Base-by-base conservation (phyloP, 2,888 invertebrate species). In the Drosophila neonasuta region DNA sequence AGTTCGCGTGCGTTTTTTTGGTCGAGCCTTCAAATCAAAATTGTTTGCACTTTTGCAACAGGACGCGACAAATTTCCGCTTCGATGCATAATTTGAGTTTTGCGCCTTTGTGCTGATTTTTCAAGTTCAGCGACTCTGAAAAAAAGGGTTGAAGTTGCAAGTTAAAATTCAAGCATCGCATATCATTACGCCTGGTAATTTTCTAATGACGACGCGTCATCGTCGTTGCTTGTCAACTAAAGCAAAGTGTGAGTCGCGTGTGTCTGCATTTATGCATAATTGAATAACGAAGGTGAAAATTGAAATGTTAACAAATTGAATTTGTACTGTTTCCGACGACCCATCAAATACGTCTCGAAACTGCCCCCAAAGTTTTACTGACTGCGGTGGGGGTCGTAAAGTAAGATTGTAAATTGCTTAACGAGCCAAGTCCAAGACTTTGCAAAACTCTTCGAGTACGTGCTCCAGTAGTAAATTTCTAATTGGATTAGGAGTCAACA, bases 241-340 rank as follows among this genome's bases (percentile, higher is more conserved):
- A 24, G 32, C 15, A 11, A 41, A 32, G 78, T 58, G 78, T 61
- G 67, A 49, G 68, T 20, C 58, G 69, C 68, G 77, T 72, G 80
- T 72, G 72, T 65, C 59, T 64, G 74, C 68, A 71, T 71, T 70
- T 72, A 51, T 67, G 69, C 74, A 71, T 84, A 84, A 84, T 84
- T 87, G 78, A 87, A 86, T 84, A 87, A 87, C 80, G 72, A 80
- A 86, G 80, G 78, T 84, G 86, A 85, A 87, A 87, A 85, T 84
- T 85, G 76, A 84, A 80, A 84, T 76, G 87, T 72, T 78, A 85
- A 79, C 80, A 84, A 84, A 84, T 84, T 84, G 80, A 87, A 85
- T 84, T 87, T 78, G 58, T 68, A 72, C 68, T 66, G 61, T 57
- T 67, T 63, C 42, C 58, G 7, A n/a, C 29, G 9, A 5, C 39